Percentiles rank a stretch among this genome's conserved stretches.
Conservation (phyloP, 1,140 invertebrate species). For the Reticulitermes speratus region DNA sequence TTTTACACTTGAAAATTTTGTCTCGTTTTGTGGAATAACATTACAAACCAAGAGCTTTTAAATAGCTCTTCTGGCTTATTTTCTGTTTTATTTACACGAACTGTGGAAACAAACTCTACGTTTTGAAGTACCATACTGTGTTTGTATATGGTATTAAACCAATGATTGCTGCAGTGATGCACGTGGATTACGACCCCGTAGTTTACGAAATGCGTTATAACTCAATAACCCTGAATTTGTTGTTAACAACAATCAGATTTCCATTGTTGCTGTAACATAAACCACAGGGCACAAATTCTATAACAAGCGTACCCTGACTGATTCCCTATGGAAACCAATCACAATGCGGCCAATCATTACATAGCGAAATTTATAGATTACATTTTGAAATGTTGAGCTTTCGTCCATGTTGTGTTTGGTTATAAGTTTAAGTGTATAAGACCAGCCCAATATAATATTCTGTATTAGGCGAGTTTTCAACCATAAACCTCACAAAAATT, state of each 20-base stretch:
- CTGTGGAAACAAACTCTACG: not conserved
- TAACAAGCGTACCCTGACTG: not conserved
- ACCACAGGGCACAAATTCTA: not conserved
- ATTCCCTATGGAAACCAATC: not conserved
- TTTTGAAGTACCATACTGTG: not conserved
- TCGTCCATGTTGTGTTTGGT: not conserved
- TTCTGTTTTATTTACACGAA: not conserved
- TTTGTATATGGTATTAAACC: not conserved
- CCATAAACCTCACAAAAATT: not conserved
- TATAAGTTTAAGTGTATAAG: not conserved
- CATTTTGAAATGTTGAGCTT: not conserved
- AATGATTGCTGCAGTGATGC: not conserved
- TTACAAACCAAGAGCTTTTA: not conserved
- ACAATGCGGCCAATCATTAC: not conserved
- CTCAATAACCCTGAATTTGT: not conserved
- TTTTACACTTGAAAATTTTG: no score
- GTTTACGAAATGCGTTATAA: constrained; percentile 5
- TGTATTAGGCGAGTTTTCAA: not conserved
- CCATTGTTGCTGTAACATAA: not conserved
- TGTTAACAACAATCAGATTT: not conserved
- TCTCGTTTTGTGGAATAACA: no score
- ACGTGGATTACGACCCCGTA: not conserved
- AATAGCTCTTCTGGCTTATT: not conserved
- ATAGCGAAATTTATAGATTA: not conserved
- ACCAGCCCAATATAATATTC: not conserved